Evolutionary conservation across 2,888 invertebrate species (phyloP), one percentile per base, ranked within the genome.

Genomic region (Empis stercorea): DNA sequence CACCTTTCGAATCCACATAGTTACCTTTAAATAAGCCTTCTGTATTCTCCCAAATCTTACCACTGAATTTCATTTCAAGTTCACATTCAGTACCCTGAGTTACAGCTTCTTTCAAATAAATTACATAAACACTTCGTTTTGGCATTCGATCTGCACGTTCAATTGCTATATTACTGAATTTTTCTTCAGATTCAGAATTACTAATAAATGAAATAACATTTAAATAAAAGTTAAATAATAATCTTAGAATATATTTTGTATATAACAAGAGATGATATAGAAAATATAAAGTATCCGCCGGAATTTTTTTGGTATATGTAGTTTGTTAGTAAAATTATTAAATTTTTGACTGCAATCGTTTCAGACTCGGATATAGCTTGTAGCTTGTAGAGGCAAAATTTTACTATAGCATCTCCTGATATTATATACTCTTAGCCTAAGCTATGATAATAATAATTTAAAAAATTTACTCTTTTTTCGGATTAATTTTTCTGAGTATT

Each of bases 21-120:
- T 73, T 74, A 30, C 78, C 78, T 59, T 77, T 79, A 59, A 84
- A 87, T 49, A 87, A 73, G 0, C 82, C 85, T 52, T 81, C 80
- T 0, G 78, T 76, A 5, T 71, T 73, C 7, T 76, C 75, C 14
- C 77, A 78, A 54, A 87, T 67, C 46, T 72, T 74, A 0, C 85
- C 85, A 48, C 73, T 73, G 59, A 81, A 87, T 3, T 68, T 71
- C 41, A 87, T 73, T 52, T 76, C 75, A 14, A 87, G 58, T 55
- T 77, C 73, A 36, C 81, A 81, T 13, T 71, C 71, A 0, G 77
- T 70, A 0, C 75, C 76, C 43, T 74, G 71, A 4, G 74, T 70
- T 5, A 82, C 61, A 11, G 68, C 60, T 50, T 76, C 76, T 44
- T 78, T 77, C 4, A 86, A 64, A 44, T 74, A 71, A 2, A 86